phyloP scores from a whole-genome alignment of 92 coral and sea anemone species.

The Zoanthus sansibaricus region DNA sequence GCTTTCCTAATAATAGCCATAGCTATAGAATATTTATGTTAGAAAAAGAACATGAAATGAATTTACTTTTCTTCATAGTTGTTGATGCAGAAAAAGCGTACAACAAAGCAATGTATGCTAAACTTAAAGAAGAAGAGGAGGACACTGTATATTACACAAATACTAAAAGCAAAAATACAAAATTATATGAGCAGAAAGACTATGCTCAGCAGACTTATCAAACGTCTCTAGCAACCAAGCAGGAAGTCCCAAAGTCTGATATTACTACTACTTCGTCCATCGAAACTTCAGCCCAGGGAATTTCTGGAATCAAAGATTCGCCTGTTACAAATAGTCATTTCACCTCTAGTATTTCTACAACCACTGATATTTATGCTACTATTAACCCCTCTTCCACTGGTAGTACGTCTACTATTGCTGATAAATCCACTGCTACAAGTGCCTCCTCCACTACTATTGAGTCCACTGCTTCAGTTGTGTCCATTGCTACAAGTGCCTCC shows the following conservation, averaged over 20 bases:
- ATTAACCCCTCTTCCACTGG: not conserved
- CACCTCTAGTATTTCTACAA: not conserved
- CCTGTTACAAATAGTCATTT: not conserved
- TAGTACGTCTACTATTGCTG: not conserved
- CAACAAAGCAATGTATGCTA: conserved; percentile 35
- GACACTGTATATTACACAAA: not conserved
- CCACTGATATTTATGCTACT: not conserved
- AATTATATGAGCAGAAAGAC: not conserved
- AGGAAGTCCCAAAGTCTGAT: conserved; percentile 8
- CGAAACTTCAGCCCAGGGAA: not conserved
- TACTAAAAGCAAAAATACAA: not conserved
- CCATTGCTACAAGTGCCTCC: not conserved
- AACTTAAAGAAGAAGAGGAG: conserved; percentile 14
- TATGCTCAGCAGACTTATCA: not conserved
- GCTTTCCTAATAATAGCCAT: no score
- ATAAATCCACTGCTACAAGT: not conserved
- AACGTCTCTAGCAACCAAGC: not conserved
- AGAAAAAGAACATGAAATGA: not conserved
- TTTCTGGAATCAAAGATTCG: not conserved
- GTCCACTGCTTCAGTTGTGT: not conserved
- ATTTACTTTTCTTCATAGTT: conserved; percentile 16
- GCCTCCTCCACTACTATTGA: not conserved
- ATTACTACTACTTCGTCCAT: not conserved
- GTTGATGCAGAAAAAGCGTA: conserved; percentile 22
- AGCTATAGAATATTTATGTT: no score